Evolutionary conservation across 2,888 invertebrate genomes (phyloP), one percentile per base, ranked within the genome.

Genomic region (Melinaea menophilus): DNA sequence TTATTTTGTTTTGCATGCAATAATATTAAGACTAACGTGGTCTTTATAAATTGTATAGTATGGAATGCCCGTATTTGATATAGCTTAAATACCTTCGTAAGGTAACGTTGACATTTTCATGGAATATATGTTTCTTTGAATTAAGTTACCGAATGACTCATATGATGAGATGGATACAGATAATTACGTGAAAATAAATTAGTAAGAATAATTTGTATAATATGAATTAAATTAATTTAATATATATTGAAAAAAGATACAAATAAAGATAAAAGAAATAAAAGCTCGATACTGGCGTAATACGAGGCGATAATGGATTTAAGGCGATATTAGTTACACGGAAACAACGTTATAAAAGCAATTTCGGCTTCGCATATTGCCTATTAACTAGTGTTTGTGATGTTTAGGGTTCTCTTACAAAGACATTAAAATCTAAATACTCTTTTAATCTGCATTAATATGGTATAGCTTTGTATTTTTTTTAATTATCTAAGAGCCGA

Each of bases 361-460:
- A 90, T 90, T 90, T 89, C 78, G 88, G 87, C 82, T 78, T 83
- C 88, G 83, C 86, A 89, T 90, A 90, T 90, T 90, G 90, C 76
- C 88, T 89, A 88, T 90, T 88, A 90, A 81, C 83, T 79, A 67
- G 70, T 73, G 72, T 73, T 76, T 75, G 74, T 66, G 59, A 69
- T 64, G 67, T 65, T 67, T 69, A 64, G 66, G 68, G 68, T 66
- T 67, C 63, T 64, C 56, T 48, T 61, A 60, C 54, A 63, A 66
- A 62, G 45, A 67, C 47, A 59, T 61, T 62, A 59, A 61, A 47
- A 58, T 56, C 46, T 57, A 63, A 61, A 58, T 55, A 56, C 59
- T 31, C 31, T 51, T 62, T 64, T 68, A 37, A 59, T 46, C 34
- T 3, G 9, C 48, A 5, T 51, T 9, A n/a, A 51, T 33, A n/a